Base-by-base conservation (phyloP, 2,797 vertebrate species). In the Lutjanus campechanus region DNA sequence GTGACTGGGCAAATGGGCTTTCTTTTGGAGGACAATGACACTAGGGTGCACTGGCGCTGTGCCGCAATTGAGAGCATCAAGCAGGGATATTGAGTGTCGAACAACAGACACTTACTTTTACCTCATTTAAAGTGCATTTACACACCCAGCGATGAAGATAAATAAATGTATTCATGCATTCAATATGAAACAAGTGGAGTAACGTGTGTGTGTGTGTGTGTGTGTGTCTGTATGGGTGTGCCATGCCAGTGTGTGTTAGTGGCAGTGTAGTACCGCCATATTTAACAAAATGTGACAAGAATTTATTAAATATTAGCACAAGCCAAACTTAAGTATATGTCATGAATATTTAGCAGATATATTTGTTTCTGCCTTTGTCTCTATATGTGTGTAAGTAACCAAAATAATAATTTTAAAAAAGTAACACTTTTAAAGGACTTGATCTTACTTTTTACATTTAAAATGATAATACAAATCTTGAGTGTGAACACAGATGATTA, bases 21-120 rank as follows among this genome's bases (percentile, higher is more conserved):
- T 87, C 77, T 89, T 88, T 53, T n/a, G 61, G 65, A 83, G 88
- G 61, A 92, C 88, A 92, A 92, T 90, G 81, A 66, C 79, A 79
- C 78, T 8, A 36, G 84, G 82, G 81, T 68, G 75, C 75, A 77
- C 84, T 89, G 89, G 90, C 67, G 20, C 77, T 64, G 77, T 53
- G 83, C 80, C 58, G 54, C 69, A 53, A 78, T 54, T 74, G 80
- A 83, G 69, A 83, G 83, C 79, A 78, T 84, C 85, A 83, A 85
- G 79, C 80, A 60, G 83, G 59, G 87, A 77, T 73, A 80, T 85
- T 85, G 73, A 85, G 61, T 58, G 66, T 77, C 10, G 47, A 68
- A 90, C 83, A 90, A 87, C 47, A 60, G 59, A 73, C 75, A 73
- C 73, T 80, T 77, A 76, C 81, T 86, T 84, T 79, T 68, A 72